These are phyloP conservation scores for Calyptomena viridis DNA, from an alignment of 2,113 vertebrate genomes.

Conservation along the genomic window DNA sequence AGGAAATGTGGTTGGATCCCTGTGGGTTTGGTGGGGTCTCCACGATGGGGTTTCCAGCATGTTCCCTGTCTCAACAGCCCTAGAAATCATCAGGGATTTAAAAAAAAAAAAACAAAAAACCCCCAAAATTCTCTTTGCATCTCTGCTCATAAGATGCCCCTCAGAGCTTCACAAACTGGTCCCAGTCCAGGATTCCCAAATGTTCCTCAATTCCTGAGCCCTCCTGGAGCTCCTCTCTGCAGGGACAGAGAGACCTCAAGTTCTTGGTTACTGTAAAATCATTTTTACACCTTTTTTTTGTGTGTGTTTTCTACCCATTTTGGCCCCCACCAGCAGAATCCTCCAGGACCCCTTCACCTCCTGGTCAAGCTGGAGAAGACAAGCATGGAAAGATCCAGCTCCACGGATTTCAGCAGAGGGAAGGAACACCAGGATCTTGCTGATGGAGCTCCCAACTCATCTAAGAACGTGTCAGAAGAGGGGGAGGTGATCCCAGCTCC, in stretches of 20 bases:
- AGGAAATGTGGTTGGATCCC: neutral
- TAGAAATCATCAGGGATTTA: neutral
- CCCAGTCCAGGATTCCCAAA: neutral
- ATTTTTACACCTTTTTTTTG: neutral
- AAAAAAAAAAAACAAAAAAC: no score
- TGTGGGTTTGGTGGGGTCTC: rapidly evolving
- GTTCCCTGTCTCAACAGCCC: neutral
- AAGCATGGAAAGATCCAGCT: neutral
- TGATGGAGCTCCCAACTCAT: neutral
- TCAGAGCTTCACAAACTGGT: neutral
- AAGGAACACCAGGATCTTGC: neutral
- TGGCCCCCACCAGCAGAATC: neutral
- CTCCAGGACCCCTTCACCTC: neutral
- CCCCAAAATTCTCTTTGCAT: neutral
- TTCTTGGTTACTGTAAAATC: neutral
- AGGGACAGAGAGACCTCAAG: neutral
- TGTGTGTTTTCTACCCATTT: neutral
- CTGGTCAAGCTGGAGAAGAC: neutral
- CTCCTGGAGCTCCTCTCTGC: neutral
- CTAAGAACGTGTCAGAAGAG: neutral
- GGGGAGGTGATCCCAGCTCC: neutral
- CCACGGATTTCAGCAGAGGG: neutral
- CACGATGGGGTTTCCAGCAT: neutral
- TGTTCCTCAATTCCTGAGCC: neutral
- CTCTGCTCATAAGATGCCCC: neutral